Base-by-base conservation (phyloP, 2,888 invertebrate genomes). In the Palloptera scutellata region DNA sequence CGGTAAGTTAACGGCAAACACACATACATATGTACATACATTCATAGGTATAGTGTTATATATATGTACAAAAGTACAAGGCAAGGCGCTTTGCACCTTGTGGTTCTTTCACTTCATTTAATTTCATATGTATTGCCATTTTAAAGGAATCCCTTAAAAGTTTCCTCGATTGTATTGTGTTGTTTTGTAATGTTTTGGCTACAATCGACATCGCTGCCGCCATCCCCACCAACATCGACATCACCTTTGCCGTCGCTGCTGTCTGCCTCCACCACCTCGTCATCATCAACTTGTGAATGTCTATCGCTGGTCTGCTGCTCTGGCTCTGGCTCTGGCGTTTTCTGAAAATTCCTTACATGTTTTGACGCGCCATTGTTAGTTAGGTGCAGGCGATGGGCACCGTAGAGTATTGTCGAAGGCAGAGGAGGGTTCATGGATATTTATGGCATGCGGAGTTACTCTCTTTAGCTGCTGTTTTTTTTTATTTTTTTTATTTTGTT, bases 1-100 rank as follows among this genome's bases (percentile, higher is more conserved):
- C 30, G 30, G 30, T 30, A 30, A 30, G 30, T 6, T 30, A 30
- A 30, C 2, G 30, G 30, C 30, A 30, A 30, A 30, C 30, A 30
- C 2, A 30, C 30, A 30, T 4, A 30, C 30, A n/a, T n/a, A n/a
- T n/a, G n/a, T n/a, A n/a, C n/a, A n/a, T n/a, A n/a, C n/a, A n/a
- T n/a, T n/a, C n/a, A n/a, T n/a, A n/a, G n/a, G n/a, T n/a, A n/a
- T n/a, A n/a, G n/a, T n/a, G n/a, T n/a, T n/a, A n/a, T n/a, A n/a
- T n/a, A n/a, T n/a, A n/a, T n/a, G 30, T 6, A 30, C 30, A 78
- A 79, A 77, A 78, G 78, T 73, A 6, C 30, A 30, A 30, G 30
- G 30, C 2, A 30, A 30, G 30, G 3, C 30, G 3, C 30, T 6
- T 30, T 30, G 30, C 30, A 30, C 3, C 30, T 30, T 30, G n/a